A percentile compares a stretch with the other conserved stretches of the same genome.
Evolutionary conservation across 2,888 invertebrate genomes (phyloP).

Genomic region (Drosophila setosimentum): DNA sequence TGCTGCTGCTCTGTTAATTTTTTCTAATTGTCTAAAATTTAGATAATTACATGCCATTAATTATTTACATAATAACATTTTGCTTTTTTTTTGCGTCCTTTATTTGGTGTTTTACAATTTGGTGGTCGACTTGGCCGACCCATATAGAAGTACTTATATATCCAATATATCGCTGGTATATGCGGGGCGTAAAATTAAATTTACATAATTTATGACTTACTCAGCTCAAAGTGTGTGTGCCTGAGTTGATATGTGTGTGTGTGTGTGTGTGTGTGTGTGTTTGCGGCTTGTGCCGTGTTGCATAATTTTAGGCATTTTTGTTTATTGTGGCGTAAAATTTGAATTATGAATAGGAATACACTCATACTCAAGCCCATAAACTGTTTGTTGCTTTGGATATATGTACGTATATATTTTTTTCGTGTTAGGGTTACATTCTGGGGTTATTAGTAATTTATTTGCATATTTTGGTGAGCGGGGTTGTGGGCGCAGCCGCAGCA

Average conservation of each 20-base stretch:
- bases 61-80: conserved; percentile 81
- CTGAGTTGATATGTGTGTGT: conserved; percentile 18
- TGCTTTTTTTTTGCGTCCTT: conserved; percentile 6
- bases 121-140: conserved; percentile 53
- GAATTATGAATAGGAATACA: conserved; percentile 79
- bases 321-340: conserved; percentile 80
- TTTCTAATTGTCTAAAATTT: conserved; percentile 83
- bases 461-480: conserved; percentile 70
- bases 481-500: conserved; percentile 52
- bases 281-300: conserved; percentile 69
- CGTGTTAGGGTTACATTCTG: conserved; percentile 76
- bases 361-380: conserved; percentile 31
- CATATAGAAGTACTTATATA: conserved; percentile 26
- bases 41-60: conserved; percentile 83
- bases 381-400: conserved; percentile 34
- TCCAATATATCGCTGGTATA: conserved; percentile 49
- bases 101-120: conserved; percentile 39
- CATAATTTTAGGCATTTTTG: conserved; percentile 82
- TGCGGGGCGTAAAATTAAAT: conserved; percentile 78
- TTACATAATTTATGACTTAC: conserved; percentile 81
- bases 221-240: conserved; percentile 69
- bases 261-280: conserved; percentile 36
- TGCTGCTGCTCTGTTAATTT: conserved; percentile 70
- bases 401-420: conserved; percentile 35
- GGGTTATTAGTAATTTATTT: conserved; percentile 80